phyloP scores from a whole-genome alignment of 2,888 invertebrate species.

The Rhyacophila evoluta region DNA sequence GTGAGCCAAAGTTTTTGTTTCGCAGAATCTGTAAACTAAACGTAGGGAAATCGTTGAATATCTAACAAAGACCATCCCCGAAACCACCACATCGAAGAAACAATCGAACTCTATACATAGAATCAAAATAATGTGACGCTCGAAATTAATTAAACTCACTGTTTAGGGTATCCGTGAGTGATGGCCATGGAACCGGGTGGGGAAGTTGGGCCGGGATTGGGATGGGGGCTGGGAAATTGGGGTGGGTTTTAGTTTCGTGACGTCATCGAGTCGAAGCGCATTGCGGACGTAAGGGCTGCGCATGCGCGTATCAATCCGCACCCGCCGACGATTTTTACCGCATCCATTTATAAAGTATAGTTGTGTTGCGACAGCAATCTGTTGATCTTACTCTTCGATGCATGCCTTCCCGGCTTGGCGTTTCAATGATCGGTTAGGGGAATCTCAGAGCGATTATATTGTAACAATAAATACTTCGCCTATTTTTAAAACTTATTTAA shows the following conservation, averaged over 20 bases:
- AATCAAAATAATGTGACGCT: slow-evolving; percentile 19
- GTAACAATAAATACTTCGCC: too few relatives aligned
- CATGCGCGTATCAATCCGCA: background rate
- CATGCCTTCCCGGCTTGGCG: background rate
- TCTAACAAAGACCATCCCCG: background rate
- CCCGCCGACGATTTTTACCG: slow-evolving; percentile 29
- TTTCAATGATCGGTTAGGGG: background rate
- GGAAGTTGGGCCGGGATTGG: background rate
- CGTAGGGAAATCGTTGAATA: background rate
- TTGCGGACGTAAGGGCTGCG: slow-evolving; percentile 20
- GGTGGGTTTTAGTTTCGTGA: slow-evolving; percentile 17
- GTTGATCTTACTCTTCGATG: slow-evolving; percentile 12
- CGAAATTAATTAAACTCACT: slow-evolving; percentile 27
- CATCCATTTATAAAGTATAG: slow-evolving; percentile 19
- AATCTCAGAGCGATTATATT: background rate
- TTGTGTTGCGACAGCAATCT: background rate
- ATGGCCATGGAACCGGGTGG: background rate
- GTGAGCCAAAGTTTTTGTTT: background rate
- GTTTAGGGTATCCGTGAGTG: slow-evolving; percentile 6
- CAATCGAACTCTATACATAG: background rate
- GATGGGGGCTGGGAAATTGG: background rate
- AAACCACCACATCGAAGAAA: background rate
- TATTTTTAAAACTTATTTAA: too few relatives aligned
- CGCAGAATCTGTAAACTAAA: background rate
- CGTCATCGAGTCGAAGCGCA: slow-evolving; percentile 23